Evolutionary conservation across 1,140 invertebrate genomes (phyloP).

Genomic region (Drosophila kanapiae): DNA sequence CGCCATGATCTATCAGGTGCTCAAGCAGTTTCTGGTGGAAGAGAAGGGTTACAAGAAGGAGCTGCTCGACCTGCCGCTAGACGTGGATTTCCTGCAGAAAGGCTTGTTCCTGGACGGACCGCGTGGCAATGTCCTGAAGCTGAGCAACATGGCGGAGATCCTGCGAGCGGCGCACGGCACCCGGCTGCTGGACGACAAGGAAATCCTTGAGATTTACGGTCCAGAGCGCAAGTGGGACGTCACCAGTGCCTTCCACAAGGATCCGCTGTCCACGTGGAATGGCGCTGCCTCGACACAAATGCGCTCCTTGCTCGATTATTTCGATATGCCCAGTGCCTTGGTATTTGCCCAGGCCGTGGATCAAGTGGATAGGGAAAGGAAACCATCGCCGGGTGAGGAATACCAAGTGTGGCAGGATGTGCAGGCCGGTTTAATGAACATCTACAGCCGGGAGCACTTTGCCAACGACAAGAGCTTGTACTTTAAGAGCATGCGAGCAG

Average conservation of each 20-base stretch:
- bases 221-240: conserved; percentile 87
- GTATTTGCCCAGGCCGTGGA: conserved; percentile 91
- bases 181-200: conserved; percentile 86
- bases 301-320: conserved; percentile 91
- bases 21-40: conserved; percentile 89
- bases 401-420: conserved; percentile 90
- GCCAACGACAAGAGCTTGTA: conserved; percentile 87
- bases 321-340: conserved; percentile 90
- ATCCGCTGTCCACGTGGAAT: conserved; percentile 88
- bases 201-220: conserved; percentile 89
- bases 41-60: conserved; percentile 87
- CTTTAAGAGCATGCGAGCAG: conserved; percentile 88
- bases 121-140: conserved; percentile 90
- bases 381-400: conserved; percentile 7
- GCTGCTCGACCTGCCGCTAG: conserved; percentile 85
- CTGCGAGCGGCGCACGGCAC: conserved; percentile 90
- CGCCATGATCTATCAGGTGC: conserved; percentile 88
- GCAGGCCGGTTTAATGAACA: conserved; percentile 87
- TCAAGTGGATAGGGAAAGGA: conserved; percentile 86
- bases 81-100: conserved; percentile 90
- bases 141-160: conserved; percentile 88
- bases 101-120: conserved; percentile 91
- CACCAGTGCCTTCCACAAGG: conserved; percentile 86
- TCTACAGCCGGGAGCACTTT: conserved; percentile 89
- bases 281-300: conserved; percentile 87